phyloP scores from a whole-genome alignment of 1,140 invertebrate genomes.

The Colletes gigas region DNA sequence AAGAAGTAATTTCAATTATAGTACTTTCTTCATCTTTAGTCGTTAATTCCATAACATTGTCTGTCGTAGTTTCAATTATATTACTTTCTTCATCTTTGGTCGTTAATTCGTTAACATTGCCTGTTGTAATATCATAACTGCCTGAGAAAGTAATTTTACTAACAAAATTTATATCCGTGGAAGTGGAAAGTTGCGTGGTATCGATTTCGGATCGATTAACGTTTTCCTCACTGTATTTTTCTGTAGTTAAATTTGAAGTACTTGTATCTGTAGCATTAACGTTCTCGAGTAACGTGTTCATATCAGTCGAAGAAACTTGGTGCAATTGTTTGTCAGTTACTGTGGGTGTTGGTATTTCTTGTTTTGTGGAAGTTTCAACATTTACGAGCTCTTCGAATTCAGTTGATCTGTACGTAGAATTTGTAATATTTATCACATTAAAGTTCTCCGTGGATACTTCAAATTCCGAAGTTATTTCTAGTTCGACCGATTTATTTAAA shows the following conservation, averaged over 20 bases:
- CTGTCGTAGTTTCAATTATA: background rate
- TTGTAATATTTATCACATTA: background rate
- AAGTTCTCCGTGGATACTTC: background rate
- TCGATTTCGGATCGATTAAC: background rate
- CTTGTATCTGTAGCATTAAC: background rate
- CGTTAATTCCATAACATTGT: background rate
- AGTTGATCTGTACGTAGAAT: background rate
- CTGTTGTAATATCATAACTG: conserved; percentile 4
- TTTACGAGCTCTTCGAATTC: background rate
- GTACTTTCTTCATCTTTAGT: background rate
- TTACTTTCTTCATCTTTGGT: background rate
- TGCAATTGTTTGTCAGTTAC: background rate
- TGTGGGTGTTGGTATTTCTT: background rate
- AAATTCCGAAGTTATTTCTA: background rate
- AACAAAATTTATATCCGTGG: background rate
- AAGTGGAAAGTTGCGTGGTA: background rate
- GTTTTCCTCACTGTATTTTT: background rate
- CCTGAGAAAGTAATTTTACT: background rate
- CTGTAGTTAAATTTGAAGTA: background rate
- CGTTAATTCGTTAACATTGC: background rate
- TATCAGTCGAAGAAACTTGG: background rate
- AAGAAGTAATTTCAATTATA: background rate
- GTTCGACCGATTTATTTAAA: background rate
- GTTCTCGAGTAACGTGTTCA: background rate
- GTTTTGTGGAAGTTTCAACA: background rate